phyloP scores from a whole-genome alignment of 2,888 invertebrate genomes.

The Zootermopsis nevadensis region DNA sequence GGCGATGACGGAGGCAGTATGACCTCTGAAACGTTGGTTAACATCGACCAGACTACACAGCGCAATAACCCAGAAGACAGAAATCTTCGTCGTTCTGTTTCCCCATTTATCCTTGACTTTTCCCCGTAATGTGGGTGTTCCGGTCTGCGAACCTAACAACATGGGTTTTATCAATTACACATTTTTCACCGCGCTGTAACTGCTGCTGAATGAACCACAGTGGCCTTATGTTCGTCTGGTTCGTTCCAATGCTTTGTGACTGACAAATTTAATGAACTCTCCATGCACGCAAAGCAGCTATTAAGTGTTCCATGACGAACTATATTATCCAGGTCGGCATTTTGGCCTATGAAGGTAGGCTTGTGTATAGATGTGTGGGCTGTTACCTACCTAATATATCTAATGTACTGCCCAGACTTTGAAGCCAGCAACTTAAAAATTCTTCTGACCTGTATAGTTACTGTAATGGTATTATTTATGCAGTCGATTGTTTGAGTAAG shows the following conservation, averaged over 20 bases:
- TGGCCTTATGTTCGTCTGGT: not conserved
- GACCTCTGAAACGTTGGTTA: too few species aligned
- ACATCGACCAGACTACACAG: too few species aligned
- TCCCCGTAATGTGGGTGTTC: not conserved
- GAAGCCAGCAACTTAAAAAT: not conserved
- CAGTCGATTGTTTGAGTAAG: too few species aligned
- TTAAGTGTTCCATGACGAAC: slow-evolving; percentile 3
- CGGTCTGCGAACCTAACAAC: not conserved
- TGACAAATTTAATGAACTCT: slow-evolving; percentile 6
- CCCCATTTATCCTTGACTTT: too few species aligned
- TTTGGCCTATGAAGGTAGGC: not conserved
- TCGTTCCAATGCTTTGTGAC: not conserved
- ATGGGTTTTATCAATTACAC: not conserved
- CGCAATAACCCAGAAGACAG: too few species aligned
- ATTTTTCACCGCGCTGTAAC: not conserved
- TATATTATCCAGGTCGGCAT: too few species aligned
- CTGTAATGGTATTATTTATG: not conserved
- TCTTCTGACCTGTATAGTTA: not conserved
- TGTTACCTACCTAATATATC: not conserved
- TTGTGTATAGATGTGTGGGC: not conserved
- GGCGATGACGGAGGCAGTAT: too few species aligned
- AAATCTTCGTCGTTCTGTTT: too few species aligned
- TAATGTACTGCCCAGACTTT: not conserved
- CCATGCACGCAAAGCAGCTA: not conserved
- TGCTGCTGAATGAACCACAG: not conserved